Base-by-base conservation (phyloP, 2,797 vertebrate species). In the Gephyroberyx darwinii region DNA sequence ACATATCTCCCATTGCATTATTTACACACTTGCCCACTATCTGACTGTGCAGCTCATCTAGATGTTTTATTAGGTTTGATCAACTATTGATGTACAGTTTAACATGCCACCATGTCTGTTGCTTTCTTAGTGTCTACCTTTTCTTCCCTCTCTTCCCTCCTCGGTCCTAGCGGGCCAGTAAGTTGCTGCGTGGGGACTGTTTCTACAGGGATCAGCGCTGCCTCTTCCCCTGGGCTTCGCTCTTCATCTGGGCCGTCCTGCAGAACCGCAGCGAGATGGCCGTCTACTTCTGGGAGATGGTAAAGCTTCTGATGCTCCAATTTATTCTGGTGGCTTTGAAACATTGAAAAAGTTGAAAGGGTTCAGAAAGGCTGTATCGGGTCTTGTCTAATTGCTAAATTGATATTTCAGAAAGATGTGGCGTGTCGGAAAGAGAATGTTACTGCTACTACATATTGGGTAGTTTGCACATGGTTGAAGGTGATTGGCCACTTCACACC, bases 211-310 rank as follows among this genome's bases (percentile, higher is more conserved):
- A 7, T 0, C 8, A 2, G 0, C 81, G 67, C 30, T 94, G 92
- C 61, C 62, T 53, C 6, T 75, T 63, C 8, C 95, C 96, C 17
- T 98, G 96, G 96, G 93, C 89, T 2, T 93, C 96, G 3, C 94
- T 98, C 33, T 95, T 97, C 55, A 92, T 96, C 75, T 98, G 96
- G 96, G 95, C 96, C 0, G 90, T 97, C 74, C 89, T 98, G 13
- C 93, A 97, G 81, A 97, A 96, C 87, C 93, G 94, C 35, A 87
- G 91, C 0, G 93, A 96, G 83, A 97, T 97, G 96, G 95, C 96
- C 4, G 75, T 90, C 56, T 95, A 93, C 84, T 97, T 96, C 93
- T 98, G 96, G 96, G 96, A 98, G 88, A 96, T 96, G 95, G 96
- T 98, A 91, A 89, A 80, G 17, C 2, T 1, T 53, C 17, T 20